phyloP scores from a whole-genome alignment of 2,888 invertebrate genomes.

The Lottia scabra region DNA sequence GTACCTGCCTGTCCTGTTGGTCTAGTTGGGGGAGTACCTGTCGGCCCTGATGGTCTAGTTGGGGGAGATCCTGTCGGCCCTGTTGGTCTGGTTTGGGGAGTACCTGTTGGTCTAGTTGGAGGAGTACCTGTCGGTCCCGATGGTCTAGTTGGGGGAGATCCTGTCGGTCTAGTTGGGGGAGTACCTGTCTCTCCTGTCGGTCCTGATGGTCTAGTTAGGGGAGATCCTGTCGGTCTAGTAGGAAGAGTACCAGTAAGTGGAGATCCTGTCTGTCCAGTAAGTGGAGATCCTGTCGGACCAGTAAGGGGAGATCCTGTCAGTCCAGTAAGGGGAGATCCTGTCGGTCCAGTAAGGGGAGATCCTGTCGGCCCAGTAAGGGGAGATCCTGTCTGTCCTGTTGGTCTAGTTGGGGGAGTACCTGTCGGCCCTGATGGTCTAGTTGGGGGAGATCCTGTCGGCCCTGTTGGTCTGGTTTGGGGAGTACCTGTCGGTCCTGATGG shows the following conservation, averaged over 20 bases:
- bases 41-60: neutral
- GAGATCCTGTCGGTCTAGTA: neutral
- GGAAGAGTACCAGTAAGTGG: neutral
- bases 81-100: neutral
- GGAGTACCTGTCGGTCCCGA: neutral
- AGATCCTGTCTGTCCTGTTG: neutral
- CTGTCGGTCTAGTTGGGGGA: neutral
- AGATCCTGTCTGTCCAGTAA: neutral
- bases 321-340: neutral
- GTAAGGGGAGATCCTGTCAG: neutral
- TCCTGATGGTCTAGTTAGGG: neutral
- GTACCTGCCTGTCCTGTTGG: neutral
- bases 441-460: neutral
- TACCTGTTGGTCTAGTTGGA: neutral
- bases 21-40: neutral
- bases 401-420: neutral
- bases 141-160: neutral
- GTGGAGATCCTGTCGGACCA: neutral
- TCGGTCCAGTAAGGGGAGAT: neutral
- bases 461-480: neutral
- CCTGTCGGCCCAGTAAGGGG: neutral
- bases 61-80: neutral
- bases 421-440: neutral
- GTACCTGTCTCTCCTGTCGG: neutral
- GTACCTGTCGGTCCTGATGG: neutral